Evolutionary conservation across 2,888 invertebrate genomes (phyloP).

Genomic region (Pteria penguin): DNA sequence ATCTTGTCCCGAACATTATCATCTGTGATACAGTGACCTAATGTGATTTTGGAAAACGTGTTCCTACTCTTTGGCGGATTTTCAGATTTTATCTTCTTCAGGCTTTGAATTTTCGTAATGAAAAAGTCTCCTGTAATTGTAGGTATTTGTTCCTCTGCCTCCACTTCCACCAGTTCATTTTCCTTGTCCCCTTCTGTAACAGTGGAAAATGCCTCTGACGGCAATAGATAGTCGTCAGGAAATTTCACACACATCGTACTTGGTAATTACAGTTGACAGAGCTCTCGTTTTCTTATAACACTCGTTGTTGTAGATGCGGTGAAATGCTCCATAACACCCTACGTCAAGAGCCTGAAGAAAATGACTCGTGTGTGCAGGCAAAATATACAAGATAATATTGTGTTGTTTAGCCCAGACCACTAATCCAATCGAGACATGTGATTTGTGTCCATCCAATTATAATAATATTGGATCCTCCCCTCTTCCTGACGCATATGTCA

Average conservation of each 20-base stretch:
- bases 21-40: conserved; percentile 3
- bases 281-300: conserved; percentile 20
- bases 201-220: neutral
- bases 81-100: neutral
- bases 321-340: conserved; percentile 24
- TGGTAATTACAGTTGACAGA: conserved; percentile 8
- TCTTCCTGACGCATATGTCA: conserved; percentile 32
- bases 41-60: conserved; percentile 7
- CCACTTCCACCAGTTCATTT: too few relatives aligned
- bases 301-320: conserved; percentile 21
- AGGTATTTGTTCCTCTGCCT: too few relatives aligned
- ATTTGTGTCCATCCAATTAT: conserved; percentile 24
- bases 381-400: conserved; percentile 23
- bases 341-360: conserved; percentile 22
- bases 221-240: neutral
- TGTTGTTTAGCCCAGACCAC: conserved; percentile 11
- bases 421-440: conserved; percentile 16
- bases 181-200: too few relatives aligned
- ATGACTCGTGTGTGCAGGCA: conserved; percentile 32
- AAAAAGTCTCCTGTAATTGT: too few relatives aligned
- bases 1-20: neutral
- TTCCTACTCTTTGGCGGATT: neutral
- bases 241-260: conserved; percentile 14
- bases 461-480: conserved; percentile 21
- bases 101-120: neutral